Base-by-base conservation (phyloP, 2,888 invertebrate genomes). In the Acronicta leporina region DNA sequence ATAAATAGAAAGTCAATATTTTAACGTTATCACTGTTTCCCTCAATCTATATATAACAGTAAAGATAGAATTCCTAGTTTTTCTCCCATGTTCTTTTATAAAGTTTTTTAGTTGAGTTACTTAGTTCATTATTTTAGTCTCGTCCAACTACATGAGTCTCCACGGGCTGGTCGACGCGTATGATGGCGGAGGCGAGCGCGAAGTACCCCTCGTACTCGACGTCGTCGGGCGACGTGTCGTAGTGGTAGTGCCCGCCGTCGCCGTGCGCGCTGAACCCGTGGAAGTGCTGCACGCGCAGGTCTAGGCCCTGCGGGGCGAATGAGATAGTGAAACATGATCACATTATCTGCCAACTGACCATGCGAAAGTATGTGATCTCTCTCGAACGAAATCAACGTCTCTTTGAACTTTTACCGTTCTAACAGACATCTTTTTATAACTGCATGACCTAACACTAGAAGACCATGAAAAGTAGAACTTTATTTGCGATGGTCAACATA, bases 201-300 rank as follows among this genome's bases (percentile, higher is more conserved):
- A 99, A 98, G 94, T 98, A 99, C 0, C 97, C 99, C 83, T 97
- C 95, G 92, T 99, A 99, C 85, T 97, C 97, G 10, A 96, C 98
- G n/a, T 87, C 95, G 9, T 96, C 96, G 0, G 99, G 99, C 33
- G 98, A 98, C 9, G 97, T 97, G 92, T 99, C 99, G 87, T 97
- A 97, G 93, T 99, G 99, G 94, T 99, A 99, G 95, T 99, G 99
- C 0, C 99, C 99, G 73, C 97, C 98, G 94, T 97, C 96, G 60
- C 97, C 97, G 87, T 96, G 96, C 82, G 95, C 92, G 75, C 97
- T 97, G 89, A 97, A 98, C 85, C 98, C 98, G 92, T 99, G 99
- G 89, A 99, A 99, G 94, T 99, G 99, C 90, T 99, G 99, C 69
- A 98, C 96, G 78, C 99, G 96, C 69, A 99, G 95, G 92, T 99